Base-by-base conservation (phyloP, 2,113 vertebrate genomes). In the Prionailurus bengalensis region DNA sequence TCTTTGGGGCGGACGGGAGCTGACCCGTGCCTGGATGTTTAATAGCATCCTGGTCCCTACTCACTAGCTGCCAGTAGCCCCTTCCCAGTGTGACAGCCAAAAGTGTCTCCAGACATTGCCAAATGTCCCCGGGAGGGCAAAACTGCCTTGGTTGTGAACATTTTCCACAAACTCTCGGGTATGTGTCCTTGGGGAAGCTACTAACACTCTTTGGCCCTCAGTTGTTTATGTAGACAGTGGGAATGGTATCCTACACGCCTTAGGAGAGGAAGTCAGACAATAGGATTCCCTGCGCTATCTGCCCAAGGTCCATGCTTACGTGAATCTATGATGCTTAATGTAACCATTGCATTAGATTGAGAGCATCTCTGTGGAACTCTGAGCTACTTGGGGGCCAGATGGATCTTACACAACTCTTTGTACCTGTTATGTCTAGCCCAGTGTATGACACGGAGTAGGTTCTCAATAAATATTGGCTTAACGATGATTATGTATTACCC, bases 391-490 rank as follows among this genome's bases (percentile, higher is more conserved):
- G 83, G 1, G 58, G 45, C 36, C 66, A 83, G 39, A 87, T 13
- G n/a, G 70, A 55, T 83, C 36, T 3, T 39, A 68, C 0, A 4
- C 48, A 58, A 33, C 17, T 68, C 63, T 31, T 7, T 82, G n/a
- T 74, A n/a, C 65, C 73, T n/a, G 23, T 14, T 7, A 25, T 5
- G 27, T 81, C 42, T 39, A 95, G 33, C 39, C 51, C 15, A 48
- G 27, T 39, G 45, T 16, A 55, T 66, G 53, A 86, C 48, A 66
- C 5, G n/a, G 4, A 79, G 21, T 13, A 95, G 27, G 23, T 61
- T 90, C 53, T 96, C 70, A 45, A 65, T 83, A 91, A 39, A 74
- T 89, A 42, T 5, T 45, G 33, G 19, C 79, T 92, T 93, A 74
- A 74, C 61, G 61, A n/a, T 79, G 63, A 83, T 42, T 78, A 58